Evolutionary conservation across 2,888 invertebrate genomes (phyloP).

Genomic region (Perizoma affinitatum): DNA sequence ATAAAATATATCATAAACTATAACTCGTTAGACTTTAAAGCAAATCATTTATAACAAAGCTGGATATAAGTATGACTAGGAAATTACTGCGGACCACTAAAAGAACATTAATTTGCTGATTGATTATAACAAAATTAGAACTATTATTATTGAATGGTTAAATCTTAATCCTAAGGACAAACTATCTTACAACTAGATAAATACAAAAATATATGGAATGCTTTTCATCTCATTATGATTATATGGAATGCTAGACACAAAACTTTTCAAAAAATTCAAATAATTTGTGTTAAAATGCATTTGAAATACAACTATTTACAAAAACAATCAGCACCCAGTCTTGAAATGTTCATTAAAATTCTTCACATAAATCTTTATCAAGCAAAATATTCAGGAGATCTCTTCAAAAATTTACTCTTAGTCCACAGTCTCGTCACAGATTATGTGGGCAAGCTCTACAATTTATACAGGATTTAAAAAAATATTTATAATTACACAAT

Average conservation of each 20-base stretch:
- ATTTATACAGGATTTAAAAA: not conserved
- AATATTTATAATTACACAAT: not conserved
- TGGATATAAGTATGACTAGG: slow-evolving; percentile 21
- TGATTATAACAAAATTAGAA: not conserved
- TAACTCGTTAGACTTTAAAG: not conserved
- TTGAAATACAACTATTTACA: slow-evolving; percentile 12
- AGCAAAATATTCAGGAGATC: slow-evolving; percentile 14
- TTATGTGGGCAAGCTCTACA: no score
- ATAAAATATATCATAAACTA: no score
- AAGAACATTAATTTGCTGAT: slow-evolving; percentile 3
- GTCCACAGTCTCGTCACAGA: no score
- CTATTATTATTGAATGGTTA: slow-evolving; percentile 1
- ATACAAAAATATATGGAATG: slow-evolving; percentile 33
- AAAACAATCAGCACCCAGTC: slow-evolving; percentile 11
- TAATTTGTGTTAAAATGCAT: not conserved
- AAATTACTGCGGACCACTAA: slow-evolving; percentile 14
- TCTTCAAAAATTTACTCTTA: not conserved
- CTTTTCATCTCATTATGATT: slow-evolving; percentile 8
- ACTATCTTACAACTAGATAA: slow-evolving; percentile 20
- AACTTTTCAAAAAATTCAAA: not conserved
- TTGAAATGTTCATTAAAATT: slow-evolving; percentile 5
- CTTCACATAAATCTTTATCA: not conserved
- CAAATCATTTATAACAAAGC: slow-evolving; percentile 10
- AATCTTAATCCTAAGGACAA: slow-evolving; percentile 7
- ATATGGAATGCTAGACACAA: not conserved